These are phyloP conservation scores for Zaprionus ghesquierei DNA, from an alignment of 1,140 invertebrate species.

Conservation along the genomic window DNA sequence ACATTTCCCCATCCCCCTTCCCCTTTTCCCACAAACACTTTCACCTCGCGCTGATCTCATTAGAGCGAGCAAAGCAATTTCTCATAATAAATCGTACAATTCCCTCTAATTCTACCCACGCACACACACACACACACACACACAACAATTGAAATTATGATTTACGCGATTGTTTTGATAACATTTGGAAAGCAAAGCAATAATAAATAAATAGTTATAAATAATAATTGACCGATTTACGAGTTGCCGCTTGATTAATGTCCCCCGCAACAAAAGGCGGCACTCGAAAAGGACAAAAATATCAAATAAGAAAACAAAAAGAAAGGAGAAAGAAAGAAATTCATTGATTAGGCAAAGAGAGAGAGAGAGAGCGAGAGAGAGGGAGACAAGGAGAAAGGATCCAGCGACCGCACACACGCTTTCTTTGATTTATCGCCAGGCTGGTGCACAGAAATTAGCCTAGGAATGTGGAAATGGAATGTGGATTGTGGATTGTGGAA, in stretches of 20 bases:
- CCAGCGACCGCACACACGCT: constrained; percentile 70
- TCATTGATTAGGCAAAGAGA: constrained; percentile 62
- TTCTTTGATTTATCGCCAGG: constrained; percentile 70
- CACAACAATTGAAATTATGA: constrained; percentile 68
- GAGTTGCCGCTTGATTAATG: constrained; percentile 58
- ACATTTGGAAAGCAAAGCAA: constrained; percentile 25
- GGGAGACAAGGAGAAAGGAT: constrained; percentile 7
- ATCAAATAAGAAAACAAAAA: constrained; percentile 24
- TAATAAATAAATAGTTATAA: constrained; percentile 50
- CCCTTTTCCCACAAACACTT: neutral
- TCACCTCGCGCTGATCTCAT: constrained; percentile 9
- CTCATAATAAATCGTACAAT: constrained; percentile 13
- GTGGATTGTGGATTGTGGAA: neutral
- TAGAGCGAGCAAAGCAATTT: constrained; percentile 10
- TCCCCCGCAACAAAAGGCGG: constrained; percentile 29
- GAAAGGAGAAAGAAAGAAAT: constrained; percentile 17
- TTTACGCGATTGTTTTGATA: constrained; percentile 68
- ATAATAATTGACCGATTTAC: constrained; percentile 55
- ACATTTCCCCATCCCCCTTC: neutral
- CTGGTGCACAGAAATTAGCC: constrained; percentile 53
- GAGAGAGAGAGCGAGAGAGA: neutral
- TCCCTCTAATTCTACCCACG: constrained; percentile 28
- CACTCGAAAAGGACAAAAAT: constrained; percentile 19
- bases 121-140: too few relatives aligned
- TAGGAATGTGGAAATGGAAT: constrained; percentile 47